Evolutionary conservation across 2,888 invertebrate genomes (phyloP), one percentile per base, ranked within the genome.

Genomic region (Cataglyphis livida): DNA sequence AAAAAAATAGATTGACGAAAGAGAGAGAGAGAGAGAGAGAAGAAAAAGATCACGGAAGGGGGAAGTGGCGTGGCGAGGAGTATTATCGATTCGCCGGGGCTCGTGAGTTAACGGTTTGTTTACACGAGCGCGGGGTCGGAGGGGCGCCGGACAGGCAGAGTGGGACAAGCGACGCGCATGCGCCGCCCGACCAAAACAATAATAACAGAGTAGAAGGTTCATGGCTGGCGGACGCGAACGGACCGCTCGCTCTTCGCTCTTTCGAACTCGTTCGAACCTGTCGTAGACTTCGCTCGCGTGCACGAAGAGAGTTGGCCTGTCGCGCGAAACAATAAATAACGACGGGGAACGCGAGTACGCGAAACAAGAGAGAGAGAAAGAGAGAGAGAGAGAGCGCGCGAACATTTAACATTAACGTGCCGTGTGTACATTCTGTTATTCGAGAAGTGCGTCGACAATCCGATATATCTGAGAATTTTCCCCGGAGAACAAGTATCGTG

Each of bases 51-150:
- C 61, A 85, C 85, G 85, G 87, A 89, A 90, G 81, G 87, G 88
- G 87, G 89, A 87, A 90, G 87, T 79, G 85, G 86, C 82, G 82
- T 87, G 84, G 84, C 66, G 81, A 87, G 85, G 87, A 86, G 92
- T 92, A 93, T 91, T 93, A 93, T 94, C 92, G 94, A 94, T 94
- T 93, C 88, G 91, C 91, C 91, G 90, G 92, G 91, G 90, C 91
- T 91, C 86, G 82, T 89, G 91, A 93, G 93, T 94, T 94, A 94
- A 94, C 94, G 94, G 94, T 94, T 94, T 94, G 94, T 94, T 94
- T 94, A 94, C 93, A 93, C 92, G 92, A 32, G 7, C 51, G 68
- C 76, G 54, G 68, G 51, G 51, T 15, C 35, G 28, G 65, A 65
- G 35, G 75, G 85, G 89, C 32, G 15, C 57, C 70, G 78, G 76